Conservation (phyloP, 1,140 invertebrate genomes). For the Zophobas atratus region DNA sequence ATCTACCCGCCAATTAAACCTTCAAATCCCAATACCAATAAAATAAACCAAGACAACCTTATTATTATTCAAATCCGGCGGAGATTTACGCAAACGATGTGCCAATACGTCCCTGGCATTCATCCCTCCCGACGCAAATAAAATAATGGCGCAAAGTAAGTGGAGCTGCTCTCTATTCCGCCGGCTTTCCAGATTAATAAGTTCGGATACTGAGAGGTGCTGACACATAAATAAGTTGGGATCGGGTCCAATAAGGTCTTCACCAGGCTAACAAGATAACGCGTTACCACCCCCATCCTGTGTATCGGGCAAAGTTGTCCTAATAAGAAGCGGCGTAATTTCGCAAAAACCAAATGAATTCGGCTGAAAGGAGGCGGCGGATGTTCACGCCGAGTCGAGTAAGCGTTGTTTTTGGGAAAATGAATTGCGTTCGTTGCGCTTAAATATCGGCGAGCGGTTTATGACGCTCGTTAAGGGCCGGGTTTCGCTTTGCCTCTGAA, state of each 20-base stretch:
- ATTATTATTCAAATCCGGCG: too few relatives aligned
- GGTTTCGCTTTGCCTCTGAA: constrained; percentile 31
- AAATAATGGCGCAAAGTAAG: constrained; percentile 37
- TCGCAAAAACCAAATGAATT: constrained; percentile 3
- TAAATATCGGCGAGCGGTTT: constrained; percentile 40
- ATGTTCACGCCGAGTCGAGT: neutral
- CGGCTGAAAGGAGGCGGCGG: neutral
- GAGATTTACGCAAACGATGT: too few relatives aligned
- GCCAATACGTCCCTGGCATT: too few relatives aligned
- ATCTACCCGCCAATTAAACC: too few relatives aligned
- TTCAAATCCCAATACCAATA: too few relatives aligned
- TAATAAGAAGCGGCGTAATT: constrained; percentile 7
- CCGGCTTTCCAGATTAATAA: constrained; percentile 37
- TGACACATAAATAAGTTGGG: constrained; percentile 43
- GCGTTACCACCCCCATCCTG: neutral
- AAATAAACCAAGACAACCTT: too few relatives aligned
- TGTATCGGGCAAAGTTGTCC: constrained; percentile 16
- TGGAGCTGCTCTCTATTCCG: constrained; percentile 36
- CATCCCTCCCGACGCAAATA: constrained; percentile 7
- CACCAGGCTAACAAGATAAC: constrained; percentile 31
- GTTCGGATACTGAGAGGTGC: constrained; percentile 39
- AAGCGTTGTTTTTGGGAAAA: constrained; percentile 25
- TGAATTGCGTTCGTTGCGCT: constrained; percentile 20
- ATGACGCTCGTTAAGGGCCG: constrained; percentile 22
- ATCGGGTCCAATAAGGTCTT: constrained; percentile 38